Conservation (phyloP, 2,113 vertebrate genomes). For the Buteo buteo region DNA sequence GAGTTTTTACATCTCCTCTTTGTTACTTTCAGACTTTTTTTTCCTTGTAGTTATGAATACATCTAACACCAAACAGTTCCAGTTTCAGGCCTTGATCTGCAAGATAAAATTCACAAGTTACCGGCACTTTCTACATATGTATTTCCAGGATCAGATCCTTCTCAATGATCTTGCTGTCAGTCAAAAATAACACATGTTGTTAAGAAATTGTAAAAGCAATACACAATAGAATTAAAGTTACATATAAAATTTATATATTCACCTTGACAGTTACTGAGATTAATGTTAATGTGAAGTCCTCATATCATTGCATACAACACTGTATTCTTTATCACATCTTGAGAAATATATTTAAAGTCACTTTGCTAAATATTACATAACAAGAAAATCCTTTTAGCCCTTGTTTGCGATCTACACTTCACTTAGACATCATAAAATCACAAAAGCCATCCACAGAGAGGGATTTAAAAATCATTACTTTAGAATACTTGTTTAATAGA, state of each 20-base stretch:
- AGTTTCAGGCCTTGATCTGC: not conserved
- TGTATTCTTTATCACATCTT: not conserved
- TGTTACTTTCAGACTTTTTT: not conserved
- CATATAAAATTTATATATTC: not conserved
- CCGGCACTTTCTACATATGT: not conserved
- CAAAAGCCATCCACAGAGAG: constrained; percentile 66
- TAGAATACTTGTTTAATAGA: constrained; percentile 79
- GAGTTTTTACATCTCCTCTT: not conserved
- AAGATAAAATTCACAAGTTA: not conserved
- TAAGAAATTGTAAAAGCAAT: not conserved
- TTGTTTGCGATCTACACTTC: constrained; percentile 63
- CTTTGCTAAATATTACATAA: constrained; percentile 20
- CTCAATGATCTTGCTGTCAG: not conserved
- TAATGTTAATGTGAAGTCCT: not conserved
- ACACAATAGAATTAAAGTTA: not conserved
- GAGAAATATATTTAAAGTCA: not conserved
- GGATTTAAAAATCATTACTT: constrained; percentile 82
- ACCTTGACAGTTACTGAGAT: not conserved
- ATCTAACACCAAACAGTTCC: not conserved
- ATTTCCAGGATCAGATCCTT: not conserved
- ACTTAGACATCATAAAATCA: constrained; percentile 57
- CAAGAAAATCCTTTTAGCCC: constrained; percentile 61
- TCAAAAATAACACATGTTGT: not conserved
- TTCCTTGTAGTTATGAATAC: not conserved
- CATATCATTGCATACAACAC: not conserved